Percentiles rank a stretch among this genome's conserved stretches.
Conservation (phyloP, 2,797 vertebrate species). For the Anguilla pacifica region DNA sequence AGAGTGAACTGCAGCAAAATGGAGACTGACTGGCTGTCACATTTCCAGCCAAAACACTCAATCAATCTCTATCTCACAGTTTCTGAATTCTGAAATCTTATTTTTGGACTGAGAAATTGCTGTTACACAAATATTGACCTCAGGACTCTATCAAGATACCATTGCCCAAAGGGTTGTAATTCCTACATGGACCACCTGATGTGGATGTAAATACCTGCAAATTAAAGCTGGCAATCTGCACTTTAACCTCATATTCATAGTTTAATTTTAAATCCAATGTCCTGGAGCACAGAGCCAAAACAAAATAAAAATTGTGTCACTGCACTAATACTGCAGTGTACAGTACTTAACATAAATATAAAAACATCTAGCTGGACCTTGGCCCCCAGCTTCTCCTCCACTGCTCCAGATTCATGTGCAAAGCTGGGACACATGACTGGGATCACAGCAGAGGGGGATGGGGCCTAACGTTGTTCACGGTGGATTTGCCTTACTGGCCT, state of each 20-base stretch:
- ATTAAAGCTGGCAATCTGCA: not conserved
- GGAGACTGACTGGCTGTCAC: not conserved
- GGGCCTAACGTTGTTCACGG: not conserved
- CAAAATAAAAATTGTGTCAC: not conserved
- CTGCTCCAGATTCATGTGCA: slow-evolving; percentile 9
- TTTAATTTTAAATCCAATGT: not conserved
- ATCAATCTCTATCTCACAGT: not conserved
- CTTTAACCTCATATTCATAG: not conserved
- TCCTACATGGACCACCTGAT: not conserved
- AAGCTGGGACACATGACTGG: slow-evolving; percentile 53
- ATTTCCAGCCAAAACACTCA: not conserved
- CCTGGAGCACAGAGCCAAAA: not conserved
- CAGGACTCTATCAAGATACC: not conserved
- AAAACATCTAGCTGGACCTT: slow-evolving; percentile 1
- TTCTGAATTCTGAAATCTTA: not conserved
- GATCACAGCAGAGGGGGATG: slow-evolving; percentile 35
- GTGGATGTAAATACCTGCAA: not conserved
- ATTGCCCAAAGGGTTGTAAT: not conserved
- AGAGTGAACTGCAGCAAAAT: not conserved
- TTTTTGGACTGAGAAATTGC: not conserved
- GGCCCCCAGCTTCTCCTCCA: slow-evolving; percentile 14
- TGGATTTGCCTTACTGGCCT: not conserved
- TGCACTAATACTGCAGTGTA: not conserved
- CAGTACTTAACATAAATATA: not conserved
- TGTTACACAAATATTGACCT: not conserved